phyloP scores from a whole-genome alignment of 1,140 invertebrate species.

The Drosophila oshimai region DNA sequence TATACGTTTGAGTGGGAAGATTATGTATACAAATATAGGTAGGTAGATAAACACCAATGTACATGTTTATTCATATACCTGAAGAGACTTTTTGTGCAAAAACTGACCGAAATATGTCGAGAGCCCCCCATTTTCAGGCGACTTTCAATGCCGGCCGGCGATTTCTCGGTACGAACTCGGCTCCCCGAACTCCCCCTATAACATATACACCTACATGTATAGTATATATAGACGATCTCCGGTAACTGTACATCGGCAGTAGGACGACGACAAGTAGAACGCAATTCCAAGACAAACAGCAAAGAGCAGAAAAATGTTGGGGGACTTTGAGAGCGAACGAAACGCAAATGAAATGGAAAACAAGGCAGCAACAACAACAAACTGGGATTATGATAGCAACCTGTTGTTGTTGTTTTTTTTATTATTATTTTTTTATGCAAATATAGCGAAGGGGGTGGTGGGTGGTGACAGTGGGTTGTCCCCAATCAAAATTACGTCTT shows the following conservation, averaged over 20 bases:
- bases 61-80: constrained; percentile 5
- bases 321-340: not conserved
- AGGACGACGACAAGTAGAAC: not conserved
- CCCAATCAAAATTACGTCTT: constrained; percentile 11
- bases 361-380: not conserved
- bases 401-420: constrained; percentile 5
- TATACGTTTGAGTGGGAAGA: constrained; percentile 2
- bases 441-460: not conserved
- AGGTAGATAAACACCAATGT: constrained; percentile 5
- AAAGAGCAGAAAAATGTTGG: constrained; percentile 5
- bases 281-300: constrained; percentile 1
- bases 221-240: not conserved
- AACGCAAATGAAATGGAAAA: constrained; percentile 15
- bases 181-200: not conserved
- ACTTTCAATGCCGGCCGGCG: constrained; percentile 20
- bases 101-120: constrained; percentile 4
- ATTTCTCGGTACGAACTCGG: not conserved
- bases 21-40: constrained; percentile 3
- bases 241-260: not conserved
- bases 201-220: not conserved
- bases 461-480: not conserved
- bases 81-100: not conserved
- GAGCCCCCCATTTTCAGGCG: not conserved
- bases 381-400: not conserved
- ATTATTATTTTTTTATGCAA: not conserved